These are phyloP conservation scores for Eurytoma adleriae DNA, from an alignment of 2,888 invertebrate genomes.

Conservation along the genomic window DNA sequence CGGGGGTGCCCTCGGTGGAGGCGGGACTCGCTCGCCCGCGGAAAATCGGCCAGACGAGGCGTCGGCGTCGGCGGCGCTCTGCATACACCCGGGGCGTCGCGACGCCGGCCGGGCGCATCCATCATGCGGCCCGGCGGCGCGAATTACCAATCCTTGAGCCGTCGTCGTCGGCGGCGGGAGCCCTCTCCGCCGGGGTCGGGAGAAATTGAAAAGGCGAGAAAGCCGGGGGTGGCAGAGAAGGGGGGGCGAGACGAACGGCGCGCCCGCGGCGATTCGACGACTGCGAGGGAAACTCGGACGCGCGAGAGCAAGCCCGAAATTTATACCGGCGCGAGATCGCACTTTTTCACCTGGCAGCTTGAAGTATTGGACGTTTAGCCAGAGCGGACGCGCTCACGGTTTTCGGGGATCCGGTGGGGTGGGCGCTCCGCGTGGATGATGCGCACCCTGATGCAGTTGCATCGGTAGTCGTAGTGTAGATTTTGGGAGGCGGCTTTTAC, in stretches of 20 bases:
- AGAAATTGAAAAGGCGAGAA: constrained; percentile 46
- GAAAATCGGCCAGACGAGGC: constrained; percentile 68
- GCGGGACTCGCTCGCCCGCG: background rate
- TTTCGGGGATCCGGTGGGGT: background rate
- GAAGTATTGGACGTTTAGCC: background rate
- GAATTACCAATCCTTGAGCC: constrained; percentile 69
- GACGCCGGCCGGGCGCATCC: constrained; percentile 70
- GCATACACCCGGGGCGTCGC: constrained; percentile 62
- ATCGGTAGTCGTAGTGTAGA: too few species aligned
- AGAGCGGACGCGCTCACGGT: too few species aligned
- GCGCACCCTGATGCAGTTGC: too few species aligned
- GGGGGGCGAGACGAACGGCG: background rate
- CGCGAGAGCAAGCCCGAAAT: background rate
- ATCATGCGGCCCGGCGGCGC: constrained; percentile 69
- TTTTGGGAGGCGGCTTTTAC: too few species aligned
- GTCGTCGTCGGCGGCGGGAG: constrained; percentile 47
- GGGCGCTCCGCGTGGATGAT: too few species aligned
- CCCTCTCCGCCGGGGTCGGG: constrained; percentile 30
- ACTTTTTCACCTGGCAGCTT: background rate
- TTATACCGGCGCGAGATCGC: background rate
- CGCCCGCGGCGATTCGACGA: background rate
- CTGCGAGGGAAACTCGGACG: constrained; percentile 10
- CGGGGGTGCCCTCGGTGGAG: background rate
- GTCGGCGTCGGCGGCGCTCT: constrained; percentile 54
- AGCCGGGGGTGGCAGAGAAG: background rate